A percentile compares a stretch with the other conserved stretches of the same genome.
Evolutionary conservation across 2,797 vertebrate genomes (phyloP).

Genomic region (Sebastes goodei): DNA sequence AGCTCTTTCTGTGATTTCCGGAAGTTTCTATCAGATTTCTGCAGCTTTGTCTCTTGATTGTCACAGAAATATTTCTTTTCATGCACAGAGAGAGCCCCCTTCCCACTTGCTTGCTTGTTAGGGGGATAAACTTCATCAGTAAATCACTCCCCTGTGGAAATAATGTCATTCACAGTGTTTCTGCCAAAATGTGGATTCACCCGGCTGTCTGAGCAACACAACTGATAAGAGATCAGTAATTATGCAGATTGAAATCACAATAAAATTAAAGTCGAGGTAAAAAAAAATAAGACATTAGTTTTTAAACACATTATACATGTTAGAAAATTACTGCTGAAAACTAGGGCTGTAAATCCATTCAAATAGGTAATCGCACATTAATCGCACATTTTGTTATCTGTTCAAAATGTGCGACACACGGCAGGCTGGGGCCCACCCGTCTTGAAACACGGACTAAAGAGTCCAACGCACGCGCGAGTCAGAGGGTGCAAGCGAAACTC

Average conservation of each 20-base stretch:
- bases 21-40: conserved; percentile 38
- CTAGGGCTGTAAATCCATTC: too few relatives aligned
- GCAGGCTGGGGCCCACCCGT: too few relatives aligned
- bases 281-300: background rate
- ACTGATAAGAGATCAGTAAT: conserved; percentile 31
- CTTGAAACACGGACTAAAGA: too few relatives aligned
- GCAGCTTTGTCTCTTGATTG: conserved; percentile 32
- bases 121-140: background rate
- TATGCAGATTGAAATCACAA: background rate
- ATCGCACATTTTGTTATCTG: too few relatives aligned
- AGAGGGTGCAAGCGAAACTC: too few relatives aligned
- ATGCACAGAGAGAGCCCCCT: background rate
- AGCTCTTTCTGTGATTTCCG: background rate
- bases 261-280: background rate
- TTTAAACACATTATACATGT: background rate
- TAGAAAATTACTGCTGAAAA: background rate
- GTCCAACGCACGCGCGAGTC: too few relatives aligned
- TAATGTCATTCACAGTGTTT: background rate
- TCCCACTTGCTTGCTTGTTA: background rate
- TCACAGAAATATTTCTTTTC: background rate
- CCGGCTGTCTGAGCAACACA: background rate
- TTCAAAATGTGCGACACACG: too few relatives aligned
- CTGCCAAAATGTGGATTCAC: background rate
- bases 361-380: too few relatives aligned
- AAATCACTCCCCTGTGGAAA: conserved; percentile 10